Evolutionary conservation across 2,113 vertebrate species (phyloP).

Genomic region (Beaufortia kweichowensis): DNA sequence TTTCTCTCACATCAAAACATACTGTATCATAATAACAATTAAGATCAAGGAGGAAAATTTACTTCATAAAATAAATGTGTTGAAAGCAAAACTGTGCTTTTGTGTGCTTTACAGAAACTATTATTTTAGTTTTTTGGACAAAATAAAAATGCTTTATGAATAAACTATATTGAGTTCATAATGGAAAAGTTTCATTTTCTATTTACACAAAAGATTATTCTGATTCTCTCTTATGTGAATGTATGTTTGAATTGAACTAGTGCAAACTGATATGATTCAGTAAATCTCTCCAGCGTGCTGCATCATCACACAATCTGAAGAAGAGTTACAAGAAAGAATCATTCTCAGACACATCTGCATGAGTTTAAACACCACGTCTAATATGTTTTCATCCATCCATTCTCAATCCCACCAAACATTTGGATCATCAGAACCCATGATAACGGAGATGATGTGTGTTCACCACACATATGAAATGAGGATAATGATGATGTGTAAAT

Average conservation of each 20-base stretch:
- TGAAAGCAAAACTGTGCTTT: not conserved
- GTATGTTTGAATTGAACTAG: conserved; percentile 32
- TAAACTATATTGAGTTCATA: not conserved
- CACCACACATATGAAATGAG: conserved; percentile 3
- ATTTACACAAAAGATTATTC: not conserved
- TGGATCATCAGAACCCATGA: conserved; percentile 41
- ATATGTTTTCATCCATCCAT: too few relatives aligned
- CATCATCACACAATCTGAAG: too few relatives aligned
- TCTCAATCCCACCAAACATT: conserved; percentile 12
- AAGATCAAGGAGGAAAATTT: not conserved
- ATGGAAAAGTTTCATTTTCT: not conserved
- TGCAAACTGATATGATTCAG: conserved; percentile 47
- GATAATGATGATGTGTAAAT: not conserved
- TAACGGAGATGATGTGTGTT: conserved; percentile 37
- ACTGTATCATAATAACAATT: not conserved
- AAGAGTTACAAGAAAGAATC: too few relatives aligned
- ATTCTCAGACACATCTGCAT: too few relatives aligned
- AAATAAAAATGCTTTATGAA: not conserved
- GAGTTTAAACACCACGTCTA: too few relatives aligned
- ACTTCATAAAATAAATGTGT: too few relatives aligned
- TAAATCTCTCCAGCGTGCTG: not conserved
- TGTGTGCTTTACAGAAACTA: conserved; percentile 60
- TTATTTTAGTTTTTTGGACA: too few relatives aligned
- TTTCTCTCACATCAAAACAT: not conserved
- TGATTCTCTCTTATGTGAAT: not conserved